Evolutionary conservation across 1,140 invertebrate genomes (phyloP).

Genomic region (Micrasema longulum): DNA sequence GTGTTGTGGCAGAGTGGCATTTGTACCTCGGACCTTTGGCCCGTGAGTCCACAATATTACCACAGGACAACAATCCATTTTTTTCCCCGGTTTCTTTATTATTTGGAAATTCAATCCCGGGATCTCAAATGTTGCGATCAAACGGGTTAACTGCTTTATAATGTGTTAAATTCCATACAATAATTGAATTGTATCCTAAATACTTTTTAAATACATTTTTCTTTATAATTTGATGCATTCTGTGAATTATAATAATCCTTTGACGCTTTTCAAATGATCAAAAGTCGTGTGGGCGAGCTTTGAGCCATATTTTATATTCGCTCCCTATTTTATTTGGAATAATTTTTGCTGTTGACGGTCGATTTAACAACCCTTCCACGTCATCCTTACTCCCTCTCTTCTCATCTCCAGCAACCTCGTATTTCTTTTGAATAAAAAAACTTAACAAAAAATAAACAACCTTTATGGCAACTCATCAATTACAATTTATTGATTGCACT

Average conservation of each 20-base stretch:
- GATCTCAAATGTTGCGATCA: no score
- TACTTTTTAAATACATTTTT: not conserved
- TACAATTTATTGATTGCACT: conserved; percentile 30
- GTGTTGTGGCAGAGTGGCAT: no score
- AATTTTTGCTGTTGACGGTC: conserved; percentile 25
- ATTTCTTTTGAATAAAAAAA: conserved; percentile 23
- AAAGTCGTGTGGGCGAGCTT: conserved; percentile 7
- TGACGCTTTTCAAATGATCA: conserved; percentile 16
- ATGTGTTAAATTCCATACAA: no score
- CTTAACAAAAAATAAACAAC: conserved; percentile 21
- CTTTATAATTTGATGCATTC: not conserved
- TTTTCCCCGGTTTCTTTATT: no score
- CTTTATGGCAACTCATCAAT: conserved; percentile 16
- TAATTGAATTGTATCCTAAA: no score
- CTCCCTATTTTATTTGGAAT: conserved; percentile 25
- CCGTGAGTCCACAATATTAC: no score
- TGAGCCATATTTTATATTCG: conserved; percentile 16
- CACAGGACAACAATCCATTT: no score
- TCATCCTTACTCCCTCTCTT: not conserved
- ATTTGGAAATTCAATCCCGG: no score
- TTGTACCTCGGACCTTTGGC: no score
- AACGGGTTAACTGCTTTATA: no score
- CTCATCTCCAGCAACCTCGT: not conserved
- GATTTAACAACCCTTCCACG: conserved; percentile 17
- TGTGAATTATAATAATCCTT: not conserved